These are phyloP conservation scores for Hycleus phaleratus DNA, from an alignment of 1,140 invertebrate species.

Conservation along the genomic window DNA sequence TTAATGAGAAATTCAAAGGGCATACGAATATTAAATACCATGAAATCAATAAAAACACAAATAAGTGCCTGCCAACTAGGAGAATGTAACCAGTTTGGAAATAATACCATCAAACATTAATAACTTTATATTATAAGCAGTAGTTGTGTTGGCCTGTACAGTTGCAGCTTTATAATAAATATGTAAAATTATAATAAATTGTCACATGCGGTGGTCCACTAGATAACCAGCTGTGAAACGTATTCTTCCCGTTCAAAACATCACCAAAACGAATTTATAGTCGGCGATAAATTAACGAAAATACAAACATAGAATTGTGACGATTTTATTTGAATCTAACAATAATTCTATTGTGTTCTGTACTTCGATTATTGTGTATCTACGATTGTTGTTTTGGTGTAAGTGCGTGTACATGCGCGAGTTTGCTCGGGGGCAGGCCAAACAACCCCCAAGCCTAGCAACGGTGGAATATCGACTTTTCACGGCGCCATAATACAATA, in stretches of 20 bases:
- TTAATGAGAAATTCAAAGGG: conserved; percentile 20
- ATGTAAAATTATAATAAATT: conserved; percentile 37
- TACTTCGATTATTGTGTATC: too few species aligned
- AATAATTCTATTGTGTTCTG: too few species aligned
- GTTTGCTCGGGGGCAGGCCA: conserved; percentile 10
- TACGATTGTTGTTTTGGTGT: too few species aligned
- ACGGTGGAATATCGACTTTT: conserved; percentile 14
- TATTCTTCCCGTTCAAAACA: conserved; percentile 31
- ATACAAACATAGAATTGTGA: conserved; percentile 24
- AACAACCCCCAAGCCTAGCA: conserved; percentile 12
- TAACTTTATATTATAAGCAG: conserved; percentile 29
- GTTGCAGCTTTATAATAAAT: conserved; percentile 32
- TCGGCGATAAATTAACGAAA: conserved; percentile 21
- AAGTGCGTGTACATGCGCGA: conserved; percentile 11
- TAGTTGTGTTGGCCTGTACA: conserved; percentile 22
- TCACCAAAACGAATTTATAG: conserved; percentile 26
- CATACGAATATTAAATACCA: too few species aligned
- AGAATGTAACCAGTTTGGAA: conserved; percentile 20
- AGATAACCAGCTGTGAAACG: conserved; percentile 26
- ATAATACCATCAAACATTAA: conserved; percentile 38
- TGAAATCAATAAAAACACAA: too few species aligned
- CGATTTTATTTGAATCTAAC: conserved; percentile 35
- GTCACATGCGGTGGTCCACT: conserved; percentile 36
- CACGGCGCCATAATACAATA: conserved; percentile 16
- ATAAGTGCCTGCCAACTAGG: conserved; percentile 8